Evolutionary conservation across 2,888 invertebrate species (phyloP).

Genomic region (Tenthredo livida): DNA sequence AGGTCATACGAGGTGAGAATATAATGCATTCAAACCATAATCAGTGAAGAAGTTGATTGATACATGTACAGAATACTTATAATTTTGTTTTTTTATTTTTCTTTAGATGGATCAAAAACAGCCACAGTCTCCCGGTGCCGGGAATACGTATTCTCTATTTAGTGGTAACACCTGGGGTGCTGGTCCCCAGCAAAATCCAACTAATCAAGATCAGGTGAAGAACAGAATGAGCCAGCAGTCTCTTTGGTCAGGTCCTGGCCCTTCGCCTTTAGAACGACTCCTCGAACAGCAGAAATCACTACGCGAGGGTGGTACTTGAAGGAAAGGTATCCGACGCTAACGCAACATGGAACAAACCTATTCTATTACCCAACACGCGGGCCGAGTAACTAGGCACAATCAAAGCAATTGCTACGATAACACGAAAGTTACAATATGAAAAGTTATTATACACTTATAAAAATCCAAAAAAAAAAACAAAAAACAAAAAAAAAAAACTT

Average conservation of each 20-base stretch:
- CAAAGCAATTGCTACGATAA: constrained; percentile 53
- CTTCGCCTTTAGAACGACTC: constrained; percentile 89
- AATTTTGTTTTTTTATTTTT: background rate
- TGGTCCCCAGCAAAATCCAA: constrained; percentile 63
- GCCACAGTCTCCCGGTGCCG: constrained; percentile 70
- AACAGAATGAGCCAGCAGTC: constrained; percentile 80
- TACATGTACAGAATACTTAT: constrained; percentile 45
- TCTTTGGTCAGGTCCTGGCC: constrained; percentile 88
- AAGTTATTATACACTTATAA: constrained; percentile 53
- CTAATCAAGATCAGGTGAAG: constrained; percentile 68
- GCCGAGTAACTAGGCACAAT: constrained; percentile 60
- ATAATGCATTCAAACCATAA: no score
- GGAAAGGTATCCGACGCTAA: constrained; percentile 61
- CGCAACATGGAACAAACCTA: constrained; percentile 64
- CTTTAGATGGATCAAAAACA: constrained; percentile 75
- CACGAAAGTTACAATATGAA: constrained; percentile 59
- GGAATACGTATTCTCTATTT: constrained; percentile 81
- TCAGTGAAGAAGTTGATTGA: no score
- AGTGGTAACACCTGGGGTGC: constrained; percentile 76
- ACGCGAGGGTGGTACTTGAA: constrained; percentile 77
- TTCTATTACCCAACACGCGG: constrained; percentile 62
- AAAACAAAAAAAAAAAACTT: constrained; percentile 45
- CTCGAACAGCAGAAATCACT: constrained; percentile 89
- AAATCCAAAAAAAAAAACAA: constrained; percentile 56
- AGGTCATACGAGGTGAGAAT: constrained; percentile 68